Percentiles rank a stretch among this genome's conserved stretches.
Evolutionary conservation across 2,113 vertebrate species (phyloP).

Genomic region (Mustelus asterias): DNA sequence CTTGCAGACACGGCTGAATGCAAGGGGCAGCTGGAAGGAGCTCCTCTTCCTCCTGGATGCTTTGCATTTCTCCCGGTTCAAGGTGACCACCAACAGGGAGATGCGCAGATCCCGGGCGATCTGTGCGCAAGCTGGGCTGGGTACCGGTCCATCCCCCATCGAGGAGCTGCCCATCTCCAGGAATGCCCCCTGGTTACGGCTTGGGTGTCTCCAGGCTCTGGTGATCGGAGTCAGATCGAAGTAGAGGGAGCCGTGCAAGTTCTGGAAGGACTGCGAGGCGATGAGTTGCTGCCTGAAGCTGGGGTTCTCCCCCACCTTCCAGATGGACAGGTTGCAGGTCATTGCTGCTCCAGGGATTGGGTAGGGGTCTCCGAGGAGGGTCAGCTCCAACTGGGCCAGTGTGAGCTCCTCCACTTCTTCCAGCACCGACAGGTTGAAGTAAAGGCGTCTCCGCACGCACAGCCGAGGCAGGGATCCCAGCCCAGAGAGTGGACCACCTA

Average conservation of each 20-base stretch:
- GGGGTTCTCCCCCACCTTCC: conserved; percentile 46
- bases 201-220: conserved; percentile 47
- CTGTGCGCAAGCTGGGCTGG: rapidly evolving
- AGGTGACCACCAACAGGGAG: conserved; percentile 69
- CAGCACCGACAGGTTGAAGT: conserved; percentile 78
- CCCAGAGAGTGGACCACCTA: background rate
- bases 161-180: rapidly evolving
- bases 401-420: conserved; percentile 68
- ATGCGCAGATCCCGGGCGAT: conserved; percentile 49
- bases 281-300: conserved; percentile 52
- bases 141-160: rapidly evolving
- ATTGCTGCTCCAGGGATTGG: background rate
- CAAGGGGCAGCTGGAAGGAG: conserved; percentile 42
- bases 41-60: conserved; percentile 50
- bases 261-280: conserved; percentile 57
- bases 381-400: conserved; percentile 71
- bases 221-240: conserved; percentile 65
- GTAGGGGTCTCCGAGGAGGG: conserved; percentile 57
- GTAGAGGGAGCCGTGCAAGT: conserved; percentile 52
- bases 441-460: conserved; percentile 67
- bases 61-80: conserved; percentile 65
- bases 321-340: conserved; percentile 62
- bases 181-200: conserved; percentile 45
- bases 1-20: conserved; percentile 66
- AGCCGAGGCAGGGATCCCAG: conserved; percentile 43